Evolutionary conservation across 2,888 invertebrate species (phyloP), one percentile per base, ranked within the genome.

Genomic region (Chymomyza caudatula): DNA sequence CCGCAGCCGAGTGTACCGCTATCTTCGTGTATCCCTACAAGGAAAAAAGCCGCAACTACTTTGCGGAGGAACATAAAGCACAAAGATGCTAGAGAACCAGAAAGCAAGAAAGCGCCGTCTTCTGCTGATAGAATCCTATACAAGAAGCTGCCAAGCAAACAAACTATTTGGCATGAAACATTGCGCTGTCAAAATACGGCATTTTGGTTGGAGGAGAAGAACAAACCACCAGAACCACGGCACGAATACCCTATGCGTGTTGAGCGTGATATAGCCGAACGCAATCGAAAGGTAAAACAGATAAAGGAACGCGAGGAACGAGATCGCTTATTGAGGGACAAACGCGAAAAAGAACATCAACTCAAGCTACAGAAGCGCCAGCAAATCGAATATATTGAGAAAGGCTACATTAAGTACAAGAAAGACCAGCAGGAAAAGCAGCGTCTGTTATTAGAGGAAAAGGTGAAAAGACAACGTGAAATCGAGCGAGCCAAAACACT

Each of bases 291-390:
- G n/a, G 6, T 60, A 6, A 3, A 29, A 4, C 44, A 60, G 1
- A 55, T 63, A 13, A 23, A 52, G 25, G 49, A 22, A 0, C 60
- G 71, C 6, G 60, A n/a, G 23, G 22, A 58, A 13, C 57, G 23
- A 3, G 60, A 60, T n/a, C 17, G 23, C 5, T 1, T 23, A 0
- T 44, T 60, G 1, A 62, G 49, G 2, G 13, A 20, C 8, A 52
- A 55, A 3, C 53, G 64, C 0, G 65, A 62, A 6, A 49, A 22
- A 1, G 43, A 59, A 8, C 49, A n/a, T 11, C 65, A 69, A 57
- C 57, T 60, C 3, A 37, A 4, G 8, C 25, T 47, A 2, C 55
- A 56, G 2, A 57, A 58, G 17, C 37, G 8, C 3, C 17, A 52
- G 1, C 51, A 54, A 20, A 1, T 2, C 8, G 25, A 52, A 4